These are phyloP conservation scores for Semicossyphus pulcher DNA, from an alignment of 2,113 vertebrate species.

Conservation along the genomic window DNA sequence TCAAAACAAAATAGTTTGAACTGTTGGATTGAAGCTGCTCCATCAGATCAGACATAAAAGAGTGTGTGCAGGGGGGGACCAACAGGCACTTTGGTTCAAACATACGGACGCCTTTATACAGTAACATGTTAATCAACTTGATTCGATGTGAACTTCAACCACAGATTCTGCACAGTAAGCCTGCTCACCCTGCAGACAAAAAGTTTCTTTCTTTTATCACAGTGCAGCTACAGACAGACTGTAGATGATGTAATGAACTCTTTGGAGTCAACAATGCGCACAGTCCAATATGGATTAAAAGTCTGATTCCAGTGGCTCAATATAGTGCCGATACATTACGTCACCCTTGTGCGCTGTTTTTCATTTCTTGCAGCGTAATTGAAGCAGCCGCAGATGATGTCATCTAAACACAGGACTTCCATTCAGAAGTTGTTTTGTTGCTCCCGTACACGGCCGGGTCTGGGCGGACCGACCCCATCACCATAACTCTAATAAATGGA, in stretches of 20 bases:
- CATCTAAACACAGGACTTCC: conserved; percentile 75
- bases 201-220: conserved; percentile 36
- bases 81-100: neutral
- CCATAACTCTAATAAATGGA: conserved; percentile 77
- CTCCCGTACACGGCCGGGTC: conserved; percentile 47
- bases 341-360: conserved; percentile 69
- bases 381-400: conserved; percentile 76
- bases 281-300: conserved; percentile 71
- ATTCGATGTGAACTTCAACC: conserved; percentile 2
- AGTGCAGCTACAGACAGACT: conserved; percentile 22
- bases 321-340: conserved; percentile 69
- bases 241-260: conserved; percentile 62
- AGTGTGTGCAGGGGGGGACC: neutral
- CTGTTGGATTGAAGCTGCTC: neutral
- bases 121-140: conserved; percentile 5
- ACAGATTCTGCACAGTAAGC: conserved; percentile 22
- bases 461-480: conserved; percentile 49
- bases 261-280: conserved; percentile 62
- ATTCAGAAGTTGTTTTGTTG: conserved; percentile 77
- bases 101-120: neutral
- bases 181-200: neutral
- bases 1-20: too few relatives aligned
- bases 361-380: conserved; percentile 75
- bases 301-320: conserved; percentile 63
- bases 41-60: neutral